Base-by-base conservation (phyloP, 2,888 invertebrate species). In the Limnephilus marmoratus region DNA sequence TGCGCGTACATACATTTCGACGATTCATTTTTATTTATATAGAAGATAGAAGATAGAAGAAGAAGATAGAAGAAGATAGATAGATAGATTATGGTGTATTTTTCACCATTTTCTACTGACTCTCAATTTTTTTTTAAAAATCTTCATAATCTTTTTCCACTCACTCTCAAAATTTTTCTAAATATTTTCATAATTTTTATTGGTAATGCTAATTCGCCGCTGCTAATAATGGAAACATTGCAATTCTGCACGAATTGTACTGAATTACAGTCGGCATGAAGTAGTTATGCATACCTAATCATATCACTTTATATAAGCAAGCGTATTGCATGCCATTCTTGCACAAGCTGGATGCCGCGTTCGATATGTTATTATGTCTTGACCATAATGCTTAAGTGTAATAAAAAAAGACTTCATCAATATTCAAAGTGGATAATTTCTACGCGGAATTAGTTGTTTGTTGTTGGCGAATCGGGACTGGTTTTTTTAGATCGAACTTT, bases 341-440 rank as follows among this genome's bases (percentile, higher is more conserved):
- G 68, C 68, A 68, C 68, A 68, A 68, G 68, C 24, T 68, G 24
- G 68, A 68, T 68, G 24, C 68, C 68, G 68, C n/a, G 68, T 68
- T 68, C 68, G 68, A 68, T 68, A 68, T 68, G 68, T 68, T 68
- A 68, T 68, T 68, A 68, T n/a, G 53, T 53, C 5, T n/a, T 68
- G 9, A 68, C 7, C 24, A 68, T 68, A 68, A 68, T n/a, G 68
- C 18, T 9, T 68, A 68, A 68, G 68, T 68, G 68, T 68, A 68
- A 68, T 68, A 68, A 68, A 68, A 68, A 68, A 68, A 68, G 68
- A n/a, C 68, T 68, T 68, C n/a, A 68, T 68, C 68, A 68, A 68
- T 68, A 68, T 68, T 68, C 68, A 68, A 68, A 68, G 68, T 9
- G 18, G 53, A 68, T 68, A 68, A 68, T 68, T 24, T 68, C 18